Base-by-base conservation (phyloP, 2,797 vertebrate genomes). In the Brachyalestes nurse region DNA sequence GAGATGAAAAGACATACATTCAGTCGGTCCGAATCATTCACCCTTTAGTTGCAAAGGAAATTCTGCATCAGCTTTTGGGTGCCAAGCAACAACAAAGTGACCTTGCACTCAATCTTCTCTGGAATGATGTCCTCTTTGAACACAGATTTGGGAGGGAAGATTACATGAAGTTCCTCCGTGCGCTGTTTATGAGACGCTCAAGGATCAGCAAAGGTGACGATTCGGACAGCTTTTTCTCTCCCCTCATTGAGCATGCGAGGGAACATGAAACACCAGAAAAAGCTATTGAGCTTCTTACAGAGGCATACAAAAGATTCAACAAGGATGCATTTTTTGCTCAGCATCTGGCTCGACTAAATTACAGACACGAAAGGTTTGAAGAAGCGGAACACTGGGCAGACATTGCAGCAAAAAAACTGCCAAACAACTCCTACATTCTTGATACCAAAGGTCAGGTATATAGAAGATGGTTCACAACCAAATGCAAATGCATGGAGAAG, bases 391-490 rank as follows among this genome's bases (percentile, higher is more conserved):
- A 78, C 0, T 97, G 96, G 96, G 96, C 94, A 86, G 85, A 89
- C 16, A 84, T 87, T 7, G 95, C 95, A 81, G 94, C 89, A 72
- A 73, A 42, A 16, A 81, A 89, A 66, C 80, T 86, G 85, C 95
- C 95, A 0, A 82, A 86, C 4, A 93, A 96, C 88, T 96, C 96
- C 0, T 95, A 83, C 42, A 95, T 97, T 86, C 90, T 96, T 0
- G 92, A 97, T 82, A 97, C 96, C 78, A 95, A 94, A 88, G 96
- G 96, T 0, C 96, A 96, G 19, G 95, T 97, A 10, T 95, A 95
- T 73, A 94, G 8, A 72, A 94, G 83, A 83, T 96, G 94, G 95
- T 95, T 96, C 62, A 60, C 61, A 82, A 90, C 88, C 1, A 92
- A 88, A 79, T 88, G 61, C 9, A 92, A 88, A 83, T 23, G 82